Percentiles rank a stretch among this genome's conserved stretches.
Evolutionary conservation across 2,797 vertebrate species (phyloP).

Genomic region (Sparus aurata): DNA sequence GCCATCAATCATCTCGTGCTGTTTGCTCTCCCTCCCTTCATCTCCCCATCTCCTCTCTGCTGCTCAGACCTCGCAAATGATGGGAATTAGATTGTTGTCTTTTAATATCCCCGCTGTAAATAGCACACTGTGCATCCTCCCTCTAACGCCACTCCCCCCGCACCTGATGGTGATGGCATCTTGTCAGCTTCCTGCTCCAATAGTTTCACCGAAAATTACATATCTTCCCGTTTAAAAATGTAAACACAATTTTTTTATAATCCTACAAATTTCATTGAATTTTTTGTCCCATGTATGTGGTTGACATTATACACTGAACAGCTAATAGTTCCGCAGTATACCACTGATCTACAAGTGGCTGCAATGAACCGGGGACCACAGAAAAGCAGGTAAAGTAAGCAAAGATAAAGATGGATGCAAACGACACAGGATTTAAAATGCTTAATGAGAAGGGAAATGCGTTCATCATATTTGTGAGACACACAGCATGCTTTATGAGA

Average conservation of each 20-base stretch:
- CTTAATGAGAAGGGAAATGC: neutral
- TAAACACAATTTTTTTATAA: no score
- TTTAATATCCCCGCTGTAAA: constrained; percentile 2
- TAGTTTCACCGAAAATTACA: neutral
- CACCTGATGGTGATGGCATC: neutral
- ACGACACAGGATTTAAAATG: neutral
- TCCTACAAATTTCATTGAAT: no score
- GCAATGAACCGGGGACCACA: neutral
- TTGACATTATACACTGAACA: neutral
- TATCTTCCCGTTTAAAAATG: neutral
- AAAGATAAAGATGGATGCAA: neutral
- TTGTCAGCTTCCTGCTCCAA: neutral
- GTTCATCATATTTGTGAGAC: neutral
- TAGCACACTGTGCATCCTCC: neutral
- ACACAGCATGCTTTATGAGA: neutral
- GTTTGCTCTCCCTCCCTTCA: constrained; percentile 2
- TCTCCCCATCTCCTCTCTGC: neutral
- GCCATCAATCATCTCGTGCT: constrained; percentile 20
- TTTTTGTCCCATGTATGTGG: neutral
- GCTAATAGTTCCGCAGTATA: neutral
- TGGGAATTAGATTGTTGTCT: constrained; percentile 10
- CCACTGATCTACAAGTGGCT: neutral
- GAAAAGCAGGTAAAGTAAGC: neutral
- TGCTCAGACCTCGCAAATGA: constrained; percentile 10
- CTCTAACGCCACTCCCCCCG: no score